These are phyloP conservation scores for Drosophila nigricruria DNA, from an alignment of 2,888 invertebrate species.

Conservation along the genomic window DNA sequence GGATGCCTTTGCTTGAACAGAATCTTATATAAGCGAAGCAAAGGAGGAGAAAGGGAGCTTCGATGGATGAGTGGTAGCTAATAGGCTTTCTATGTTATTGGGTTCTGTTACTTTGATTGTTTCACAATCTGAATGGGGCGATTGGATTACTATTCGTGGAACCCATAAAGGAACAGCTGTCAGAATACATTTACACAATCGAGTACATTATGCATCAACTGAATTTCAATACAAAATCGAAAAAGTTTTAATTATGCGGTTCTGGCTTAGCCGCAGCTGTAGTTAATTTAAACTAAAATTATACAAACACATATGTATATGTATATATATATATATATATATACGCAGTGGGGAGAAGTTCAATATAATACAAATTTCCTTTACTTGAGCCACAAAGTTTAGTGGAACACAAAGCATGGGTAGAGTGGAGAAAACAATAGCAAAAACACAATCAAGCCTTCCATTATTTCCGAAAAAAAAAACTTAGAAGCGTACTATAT, in stretches of 20 bases:
- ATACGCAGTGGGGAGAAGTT: neutral
- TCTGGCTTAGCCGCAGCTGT: slow-evolving; percentile 2
- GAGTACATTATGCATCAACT: slow-evolving; percentile 13
- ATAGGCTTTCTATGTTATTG: neutral
- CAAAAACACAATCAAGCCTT: neutral
- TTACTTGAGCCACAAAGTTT: neutral
- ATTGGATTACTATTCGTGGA: slow-evolving; percentile 2
- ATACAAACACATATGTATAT: neutral
- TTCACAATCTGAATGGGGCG: neutral
- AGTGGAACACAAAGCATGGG: neutral
- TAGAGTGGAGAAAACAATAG: neutral
- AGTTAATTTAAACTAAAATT: slow-evolving; percentile 14
- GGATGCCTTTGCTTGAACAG: neutral
- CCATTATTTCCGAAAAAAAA: neutral
- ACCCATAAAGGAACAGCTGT: slow-evolving; percentile 6
- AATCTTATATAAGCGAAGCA: neutral
- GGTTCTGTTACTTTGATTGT: slow-evolving; percentile 11
- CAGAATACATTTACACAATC: slow-evolving; percentile 2
- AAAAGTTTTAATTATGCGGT: neutral
- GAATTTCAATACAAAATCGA: slow-evolving; percentile 1
- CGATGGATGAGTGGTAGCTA: neutral
- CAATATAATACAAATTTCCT: neutral
- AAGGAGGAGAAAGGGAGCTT: neutral
- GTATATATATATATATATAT: neutral
- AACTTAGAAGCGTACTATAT: neutral